These are phyloP conservation scores for Steinernema feltiae DNA, from an alignment of 1,140 invertebrate genomes.

Conservation along the genomic window DNA sequence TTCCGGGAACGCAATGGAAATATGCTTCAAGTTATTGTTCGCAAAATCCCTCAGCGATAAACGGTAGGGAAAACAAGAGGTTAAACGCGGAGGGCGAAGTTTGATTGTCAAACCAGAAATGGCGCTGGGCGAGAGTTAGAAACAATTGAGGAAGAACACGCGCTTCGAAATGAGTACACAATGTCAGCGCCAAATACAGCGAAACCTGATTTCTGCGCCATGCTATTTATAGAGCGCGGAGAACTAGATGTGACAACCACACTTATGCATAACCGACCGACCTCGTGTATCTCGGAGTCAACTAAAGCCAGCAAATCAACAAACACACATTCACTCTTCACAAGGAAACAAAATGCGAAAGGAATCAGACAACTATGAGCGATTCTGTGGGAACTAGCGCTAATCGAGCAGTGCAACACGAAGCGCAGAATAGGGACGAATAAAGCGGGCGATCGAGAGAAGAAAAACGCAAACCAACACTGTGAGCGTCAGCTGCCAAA, in stretches of 20 bases:
- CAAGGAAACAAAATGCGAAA: not conserved
- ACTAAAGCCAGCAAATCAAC: not conserved
- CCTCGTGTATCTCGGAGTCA: not conserved
- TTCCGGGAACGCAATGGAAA: not conserved
- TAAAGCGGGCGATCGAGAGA: not conserved
- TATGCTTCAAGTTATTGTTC: not conserved
- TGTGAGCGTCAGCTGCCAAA: slow-evolving; percentile 4
- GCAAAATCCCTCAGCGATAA: not conserved
- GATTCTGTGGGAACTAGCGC: not conserved
- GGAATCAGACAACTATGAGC: not conserved
- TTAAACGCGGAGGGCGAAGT: not conserved
- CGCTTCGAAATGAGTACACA: not conserved
- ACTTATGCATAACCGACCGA: slow-evolving; percentile 1
- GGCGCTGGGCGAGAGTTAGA: not conserved
- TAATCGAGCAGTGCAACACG: not conserved
- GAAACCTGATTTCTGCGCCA: not conserved
- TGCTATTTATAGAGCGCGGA: not conserved
- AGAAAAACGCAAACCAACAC: not conserved
- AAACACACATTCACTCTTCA: not conserved
- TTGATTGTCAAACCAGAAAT: not conserved
- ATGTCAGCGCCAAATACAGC: slow-evolving; percentile 8
- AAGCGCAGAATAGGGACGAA: not conserved
- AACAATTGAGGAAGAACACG: slow-evolving; percentile 2
- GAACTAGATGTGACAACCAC: not conserved
- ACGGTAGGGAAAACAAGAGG: not conserved